Evolutionary conservation across 2,797 vertebrate species (phyloP), one percentile per base, ranked within the genome.

Genomic region (Pterois miles): DNA sequence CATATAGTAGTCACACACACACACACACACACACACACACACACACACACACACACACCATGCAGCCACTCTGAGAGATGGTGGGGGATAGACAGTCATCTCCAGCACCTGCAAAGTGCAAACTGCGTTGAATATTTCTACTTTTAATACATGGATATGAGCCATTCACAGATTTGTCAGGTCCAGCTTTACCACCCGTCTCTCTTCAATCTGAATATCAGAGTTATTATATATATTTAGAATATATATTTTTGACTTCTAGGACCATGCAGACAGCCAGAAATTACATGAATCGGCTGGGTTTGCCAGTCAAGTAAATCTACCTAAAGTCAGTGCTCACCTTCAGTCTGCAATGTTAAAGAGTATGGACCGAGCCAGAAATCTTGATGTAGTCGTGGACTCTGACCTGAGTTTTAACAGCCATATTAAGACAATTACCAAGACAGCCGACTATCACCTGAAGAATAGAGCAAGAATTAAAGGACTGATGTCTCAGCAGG

Each of bases 21-120:
- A 56, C 71, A 33, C 65, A 53, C 80, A 65, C 67, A 62, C 70
- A 46, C 67, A 43, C 59, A 60, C 31, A 65, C 46, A 38, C 59
- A 65, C 65, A 46, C 63, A 43, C 74, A 48, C 52, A 29, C 73
- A 60, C 74, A 43, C 56, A 69, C 60, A 64, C 34, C 0, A 8
- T 29, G 34, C 63, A 79, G 73, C 27, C 48, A 16, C 56, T 71
- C 14, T n/a, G 52, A 56, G 58, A 34, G 0, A 34, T 22, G 29
- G 58, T 8, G 57, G 13, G 50, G 18, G 23, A 20, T 9, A 65
- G 14, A 71, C 29, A 54, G 36, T 38, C 20, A 62, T 36, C 22
- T 75, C 27, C 59, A 67, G 25, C 65, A 58, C 57, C 43, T 63
- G 29, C 69, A 64, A 72, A 50, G 31, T 64, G 13, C 69, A 64